Conservation (phyloP, 2,113 vertebrate species). For the Periophthalmodon schlosseri region DNA sequence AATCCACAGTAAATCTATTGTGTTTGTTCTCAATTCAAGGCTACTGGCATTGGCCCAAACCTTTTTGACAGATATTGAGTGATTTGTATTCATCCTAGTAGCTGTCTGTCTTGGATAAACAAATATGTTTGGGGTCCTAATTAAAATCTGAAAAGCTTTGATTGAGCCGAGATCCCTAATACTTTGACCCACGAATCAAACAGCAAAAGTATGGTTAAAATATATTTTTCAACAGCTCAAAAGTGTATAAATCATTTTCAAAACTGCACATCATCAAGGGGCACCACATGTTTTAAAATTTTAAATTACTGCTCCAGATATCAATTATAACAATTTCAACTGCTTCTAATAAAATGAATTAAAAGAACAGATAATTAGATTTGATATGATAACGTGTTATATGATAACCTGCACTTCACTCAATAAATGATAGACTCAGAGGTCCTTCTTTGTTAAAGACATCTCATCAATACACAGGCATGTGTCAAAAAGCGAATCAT, state of each 20-base stretch:
- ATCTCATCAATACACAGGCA: background rate
- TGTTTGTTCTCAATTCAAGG: background rate
- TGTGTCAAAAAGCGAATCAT: background rate
- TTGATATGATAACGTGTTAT: background rate
- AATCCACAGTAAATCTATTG: background rate
- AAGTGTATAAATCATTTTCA: background rate
- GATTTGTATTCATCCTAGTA: slow-evolving; percentile 10
- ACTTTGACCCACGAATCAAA: background rate
- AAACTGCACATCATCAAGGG: background rate
- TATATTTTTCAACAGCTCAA: background rate
- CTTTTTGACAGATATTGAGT: background rate
- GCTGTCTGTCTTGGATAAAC: background rate
- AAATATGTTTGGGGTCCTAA: slow-evolving; percentile 18
- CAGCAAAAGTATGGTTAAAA: background rate
- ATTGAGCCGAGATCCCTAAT: background rate
- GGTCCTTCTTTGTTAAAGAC: background rate
- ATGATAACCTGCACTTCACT: background rate
- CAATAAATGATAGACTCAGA: background rate
- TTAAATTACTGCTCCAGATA: background rate
- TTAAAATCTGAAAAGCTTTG: slow-evolving; percentile 20
- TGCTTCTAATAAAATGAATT: background rate
- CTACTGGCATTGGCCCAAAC: background rate
- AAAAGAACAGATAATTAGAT: background rate
- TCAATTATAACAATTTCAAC: background rate
- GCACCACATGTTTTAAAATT: background rate